Base-by-base conservation (phyloP, 1,140 invertebrate species). In the Acromyrmex charruanus region DNA sequence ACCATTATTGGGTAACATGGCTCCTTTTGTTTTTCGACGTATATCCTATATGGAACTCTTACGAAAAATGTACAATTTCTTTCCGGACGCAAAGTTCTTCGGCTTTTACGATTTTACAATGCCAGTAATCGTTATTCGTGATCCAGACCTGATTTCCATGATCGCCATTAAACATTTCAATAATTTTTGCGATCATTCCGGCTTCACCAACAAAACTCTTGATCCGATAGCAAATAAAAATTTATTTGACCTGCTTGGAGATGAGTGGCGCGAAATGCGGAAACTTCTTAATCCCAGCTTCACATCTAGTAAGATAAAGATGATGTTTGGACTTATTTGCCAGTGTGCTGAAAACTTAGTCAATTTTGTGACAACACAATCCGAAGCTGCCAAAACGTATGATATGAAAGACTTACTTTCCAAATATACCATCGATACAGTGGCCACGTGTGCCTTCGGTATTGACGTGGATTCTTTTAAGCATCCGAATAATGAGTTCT, bases 241-340 rank as follows among this genome's bases (percentile, higher is more conserved):
- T 39, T 31, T 89, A 6, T 81, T 88, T 18, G 14, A 6, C 0
- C 5, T 88, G 18, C 0, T 2, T 0, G 88, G 85, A 3, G 72
- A 89, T 9, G 1, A n/a, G 0, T 89, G 88, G 86, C 25, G 86
- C 2, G 66, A 89, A 21, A 87, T 87, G 86, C 68, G 88, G 1
- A 87, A 63, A 3, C 10, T 85, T 2, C 14, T 88, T 0, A 89
- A 80, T 16, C 88, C 86, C 5, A n/a, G 53, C 0, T 89, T 89
- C 14, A 85, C 86, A 4, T 80, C 86, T 2, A 74, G 35, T 12
- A 89, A 89, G n/a, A 87, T 87, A 81, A 89, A 88, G 9, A 68
- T 59, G 12, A 89, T 89, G 86, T 89, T 63, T 16, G 21, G 25
- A 3, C 12, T 89, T 12, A 77, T 89, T 0, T n/a, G n/a, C 14